A percentile compares a stretch with the other conserved stretches of the same genome.
Conservation (phyloP, 2,113 vertebrate species). For the Prunella himalayana region DNA sequence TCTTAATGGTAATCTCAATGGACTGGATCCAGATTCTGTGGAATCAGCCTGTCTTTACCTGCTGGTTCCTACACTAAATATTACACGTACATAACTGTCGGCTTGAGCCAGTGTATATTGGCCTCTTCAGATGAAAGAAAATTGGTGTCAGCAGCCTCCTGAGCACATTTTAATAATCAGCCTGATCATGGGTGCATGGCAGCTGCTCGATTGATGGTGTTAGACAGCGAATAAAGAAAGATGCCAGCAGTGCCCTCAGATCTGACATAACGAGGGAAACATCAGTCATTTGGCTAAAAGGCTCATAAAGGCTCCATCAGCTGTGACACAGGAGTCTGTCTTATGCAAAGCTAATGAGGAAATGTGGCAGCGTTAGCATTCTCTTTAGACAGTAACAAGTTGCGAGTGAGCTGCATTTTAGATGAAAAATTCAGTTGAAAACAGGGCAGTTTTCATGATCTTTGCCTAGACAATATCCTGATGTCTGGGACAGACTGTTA, state of each 20-base stretch:
- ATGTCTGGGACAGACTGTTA: constrained; percentile 17
- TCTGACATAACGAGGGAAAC: constrained; percentile 77
- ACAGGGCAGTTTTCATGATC: background rate
- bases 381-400: constrained; percentile 71
- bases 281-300: constrained; percentile 82
- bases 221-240: constrained; percentile 78
- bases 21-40: background rate
- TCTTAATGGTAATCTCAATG: background rate
- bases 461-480: constrained; percentile 18
- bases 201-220: constrained; percentile 76
- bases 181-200: constrained; percentile 73
- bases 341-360: constrained; percentile 76
- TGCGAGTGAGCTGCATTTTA: constrained; percentile 64
- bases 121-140: constrained; percentile 74
- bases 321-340: constrained; percentile 74
- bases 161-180: constrained; percentile 79
- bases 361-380: constrained; percentile 67
- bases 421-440: constrained; percentile 57
- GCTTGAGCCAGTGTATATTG: constrained; percentile 51
- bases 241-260: constrained; percentile 78
- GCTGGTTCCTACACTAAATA: constrained; percentile 54
- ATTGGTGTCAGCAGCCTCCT: constrained; percentile 69
- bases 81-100: constrained; percentile 40
- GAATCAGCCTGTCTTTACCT: constrained; percentile 41
- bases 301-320: constrained; percentile 77